These are phyloP conservation scores for Entomyzon cyanotis DNA, from an alignment of 2,113 vertebrate species.

Conservation along the genomic window DNA sequence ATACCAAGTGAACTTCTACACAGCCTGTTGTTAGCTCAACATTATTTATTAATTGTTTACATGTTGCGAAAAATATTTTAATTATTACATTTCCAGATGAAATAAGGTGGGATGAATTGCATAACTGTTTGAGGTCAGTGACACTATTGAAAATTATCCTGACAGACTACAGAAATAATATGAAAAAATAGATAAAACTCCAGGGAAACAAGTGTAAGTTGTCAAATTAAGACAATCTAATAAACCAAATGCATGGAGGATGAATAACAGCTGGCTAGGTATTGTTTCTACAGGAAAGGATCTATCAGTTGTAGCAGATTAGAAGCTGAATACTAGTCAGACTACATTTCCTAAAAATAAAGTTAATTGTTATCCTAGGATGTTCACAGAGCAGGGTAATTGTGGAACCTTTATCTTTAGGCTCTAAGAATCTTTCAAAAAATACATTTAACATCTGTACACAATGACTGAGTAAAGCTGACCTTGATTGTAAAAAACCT, in stretches of 20 bases:
- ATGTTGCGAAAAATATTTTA: neutral
- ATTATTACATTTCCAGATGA: neutral
- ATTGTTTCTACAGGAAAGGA: neutral
- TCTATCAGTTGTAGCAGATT: neutral
- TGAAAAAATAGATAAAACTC: neutral
- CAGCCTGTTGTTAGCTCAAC: neutral
- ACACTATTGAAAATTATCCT: neutral
- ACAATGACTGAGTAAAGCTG: neutral
- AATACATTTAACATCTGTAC: neutral
- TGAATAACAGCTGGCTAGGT: neutral
- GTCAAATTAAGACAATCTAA: neutral
- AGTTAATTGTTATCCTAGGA: neutral
- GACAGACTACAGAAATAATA: neutral
- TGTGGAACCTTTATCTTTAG: neutral
- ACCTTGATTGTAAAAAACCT: neutral
- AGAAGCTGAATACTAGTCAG: neutral
- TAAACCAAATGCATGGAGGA: neutral
- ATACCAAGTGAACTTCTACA: neutral
- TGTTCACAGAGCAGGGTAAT: neutral
- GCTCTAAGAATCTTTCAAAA: neutral
- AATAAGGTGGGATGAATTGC: neutral
- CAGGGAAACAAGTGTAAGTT: neutral
- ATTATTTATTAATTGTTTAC: neutral
- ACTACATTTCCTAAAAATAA: neutral
- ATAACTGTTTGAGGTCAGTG: neutral